Conservation (phyloP, 2,888 invertebrate species). For the Scelioninae gen. 2 region DNA sequence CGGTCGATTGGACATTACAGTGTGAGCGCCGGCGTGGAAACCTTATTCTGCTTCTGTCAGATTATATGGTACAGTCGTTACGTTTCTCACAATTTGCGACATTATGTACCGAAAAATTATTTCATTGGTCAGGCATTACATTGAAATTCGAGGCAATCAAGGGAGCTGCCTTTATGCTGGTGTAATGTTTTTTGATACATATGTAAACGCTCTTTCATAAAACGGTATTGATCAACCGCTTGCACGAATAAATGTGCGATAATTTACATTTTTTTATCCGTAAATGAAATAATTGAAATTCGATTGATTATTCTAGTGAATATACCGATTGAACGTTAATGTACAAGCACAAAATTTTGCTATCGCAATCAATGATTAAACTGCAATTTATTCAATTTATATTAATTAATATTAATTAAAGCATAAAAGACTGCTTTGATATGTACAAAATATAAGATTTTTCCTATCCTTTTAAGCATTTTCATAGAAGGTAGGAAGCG, state of each 20-base stretch:
- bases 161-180: constrained; percentile 16
- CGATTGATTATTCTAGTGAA: too few species aligned
- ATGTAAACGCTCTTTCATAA: constrained; percentile 25
- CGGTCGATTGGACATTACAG: constrained; percentile 71
- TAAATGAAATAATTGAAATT: too few species aligned
- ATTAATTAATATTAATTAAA: too few species aligned
- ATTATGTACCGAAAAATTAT: constrained; percentile 58
- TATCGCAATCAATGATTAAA: too few species aligned
- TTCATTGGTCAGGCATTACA: constrained; percentile 43
- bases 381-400: too few species aligned
- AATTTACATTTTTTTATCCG: too few species aligned
- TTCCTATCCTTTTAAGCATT: too few species aligned
- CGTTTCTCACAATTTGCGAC: constrained; percentile 55
- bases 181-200: constrained; percentile 29
- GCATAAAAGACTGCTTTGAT: too few species aligned
- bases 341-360: too few species aligned
- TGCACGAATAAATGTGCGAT: background rate
- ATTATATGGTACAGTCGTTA: constrained; percentile 53
- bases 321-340: too few species aligned
- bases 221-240: background rate
- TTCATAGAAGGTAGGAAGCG: too few species aligned
- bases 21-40: constrained; percentile 68
- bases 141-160: constrained; percentile 24
- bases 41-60: constrained; percentile 65
- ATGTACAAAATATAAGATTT: too few species aligned